Base-by-base conservation (phyloP, 2,113 vertebrate species). In the Peromyscus californicus region DNA sequence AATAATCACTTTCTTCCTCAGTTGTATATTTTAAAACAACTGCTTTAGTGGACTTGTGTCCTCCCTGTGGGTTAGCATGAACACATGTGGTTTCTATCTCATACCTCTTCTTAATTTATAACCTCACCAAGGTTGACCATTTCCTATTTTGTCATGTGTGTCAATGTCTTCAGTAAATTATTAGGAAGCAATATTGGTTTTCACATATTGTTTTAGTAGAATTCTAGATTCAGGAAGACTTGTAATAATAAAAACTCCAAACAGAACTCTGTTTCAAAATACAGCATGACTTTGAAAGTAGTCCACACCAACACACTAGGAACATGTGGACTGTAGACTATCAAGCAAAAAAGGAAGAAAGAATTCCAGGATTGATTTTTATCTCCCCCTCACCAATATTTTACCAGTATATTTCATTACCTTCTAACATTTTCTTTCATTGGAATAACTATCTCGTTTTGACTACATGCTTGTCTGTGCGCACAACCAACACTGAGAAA, bases 361-460 rank as follows among this genome's bases (percentile, higher is more conserved):
- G 61, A 94, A 78, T 26, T 75, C 1, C 65, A 94, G 4, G 7
- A 80, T 39, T 88, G 1, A 9, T 86, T 95, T 97, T 4, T 9
- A 75, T 59, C 93, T 90, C 42, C 13, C 42, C 24, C 39, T 24
- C 82, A 16, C 59, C 59, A 65, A 1, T 45, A 10, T 63, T 88
- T 76, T 90, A 29, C 11, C 22, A 78, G 24, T 90, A 84, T 5
- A 87, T 36, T 94, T 94, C 16, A 63, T 42, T 26, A 65, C 31
- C 17, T 65, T 85, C 39, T 29, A 63, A 65, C 2, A 29, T 45
- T 87, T 95, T 95, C 13, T 92, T 93, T 93, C 9, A 91, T 87
- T 80, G 84, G 89, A 87, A 88, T 95, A 86, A 96, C 78, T 95
- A 45, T 84, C 13, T 86, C 70, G 57, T 76, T 36, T 76, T 57